phyloP scores from a whole-genome alignment of 2,113 vertebrate species.

The Electrona antarctica region DNA sequence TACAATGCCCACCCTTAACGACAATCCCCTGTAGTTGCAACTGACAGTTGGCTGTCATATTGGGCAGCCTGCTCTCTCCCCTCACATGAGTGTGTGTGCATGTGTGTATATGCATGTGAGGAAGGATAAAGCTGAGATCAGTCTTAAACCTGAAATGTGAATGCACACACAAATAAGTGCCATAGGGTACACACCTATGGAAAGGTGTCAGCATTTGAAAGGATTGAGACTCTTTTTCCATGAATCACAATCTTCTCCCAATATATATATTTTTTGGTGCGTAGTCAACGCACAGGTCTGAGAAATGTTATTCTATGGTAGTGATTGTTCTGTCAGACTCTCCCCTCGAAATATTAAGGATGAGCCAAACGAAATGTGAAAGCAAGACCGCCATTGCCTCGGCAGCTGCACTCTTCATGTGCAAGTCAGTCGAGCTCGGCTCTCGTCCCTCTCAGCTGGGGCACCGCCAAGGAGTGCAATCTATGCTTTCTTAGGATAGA shows the following conservation, averaged over 20 bases:
- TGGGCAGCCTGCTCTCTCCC: constrained; percentile 45
- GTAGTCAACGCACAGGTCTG: constrained; percentile 7
- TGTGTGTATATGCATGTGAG: constrained; percentile 28
- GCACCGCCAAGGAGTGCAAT: too few relatives aligned
- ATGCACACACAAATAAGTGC: constrained; percentile 7
- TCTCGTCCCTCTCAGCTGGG: not conserved
- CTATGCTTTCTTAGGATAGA: too few relatives aligned
- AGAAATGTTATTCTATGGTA: constrained; percentile 15
- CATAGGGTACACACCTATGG: not conserved
- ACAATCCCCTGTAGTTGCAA: constrained; percentile 45
- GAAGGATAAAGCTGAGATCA: not conserved
- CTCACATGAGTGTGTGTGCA: not conserved
- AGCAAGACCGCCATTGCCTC: constrained; percentile 4
- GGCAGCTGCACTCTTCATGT: constrained; percentile 35
- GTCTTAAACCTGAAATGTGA: constrained; percentile 18
- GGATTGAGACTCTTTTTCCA: not conserved
- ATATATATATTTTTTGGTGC: constrained; percentile 9
- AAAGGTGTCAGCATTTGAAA: not conserved
- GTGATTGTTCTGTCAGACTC: constrained; percentile 5
- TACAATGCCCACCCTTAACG: constrained; percentile 4
- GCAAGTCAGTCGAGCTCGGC: not conserved
- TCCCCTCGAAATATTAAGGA: constrained; percentile 1
- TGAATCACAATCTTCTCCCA: constrained; percentile 11
- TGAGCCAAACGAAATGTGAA: constrained; percentile 4
- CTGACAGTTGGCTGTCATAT: constrained; percentile 56